Base-by-base conservation (phyloP, 2,888 invertebrate species). In the Aplocera efformata region DNA sequence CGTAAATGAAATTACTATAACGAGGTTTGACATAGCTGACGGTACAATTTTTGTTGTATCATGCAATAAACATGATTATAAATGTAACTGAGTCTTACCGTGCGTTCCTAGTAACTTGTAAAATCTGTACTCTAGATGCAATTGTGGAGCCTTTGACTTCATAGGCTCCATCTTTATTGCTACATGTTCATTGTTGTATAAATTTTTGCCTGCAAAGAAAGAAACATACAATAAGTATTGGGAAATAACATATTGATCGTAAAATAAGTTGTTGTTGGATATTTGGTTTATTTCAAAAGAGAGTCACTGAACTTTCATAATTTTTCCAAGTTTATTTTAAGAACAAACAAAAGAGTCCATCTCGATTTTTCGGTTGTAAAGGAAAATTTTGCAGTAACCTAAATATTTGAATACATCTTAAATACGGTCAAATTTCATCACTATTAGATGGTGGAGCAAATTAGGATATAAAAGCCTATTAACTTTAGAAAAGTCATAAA, bases 121-220 rank as follows among this genome's bases (percentile, higher is more conserved):
- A 94, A 99, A 99, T 91, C 99, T 94, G 93, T 99, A 99, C 91
- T 99, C 99, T 92, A 99, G 93, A 89, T 99, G 99, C 79, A 99
- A 92, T 91, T 99, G 99, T 55, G 99, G 99, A 78, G 99, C 99
- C 92, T 99, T 98, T 68, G 99, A 98, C 91, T 99, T 99, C 98
- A 99, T 98, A 72, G 98, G 98, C 93, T 99, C 99, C 97, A 99
- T 94, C 92, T 99, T 99, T 89, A 99, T 99, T 86, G 99, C 99
- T 89, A 99, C 99, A 92, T 99, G 99, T 91, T 99, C 99, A 92
- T 98, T 99, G 92, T 98, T 99, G 93, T 99, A 99, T 78, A 99
- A 92, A 91, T 99, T 99, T 92, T 99, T 99, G 66, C 98, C 98
- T 96, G 92, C 35, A 93, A 92, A 75, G 84, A 78, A 85, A 41